A percentile compares a stretch with the other conserved stretches of the same genome.
Evolutionary conservation across 2,888 invertebrate genomes (phyloP).

Genomic region (Hermaeophaga mercurialis): DNA sequence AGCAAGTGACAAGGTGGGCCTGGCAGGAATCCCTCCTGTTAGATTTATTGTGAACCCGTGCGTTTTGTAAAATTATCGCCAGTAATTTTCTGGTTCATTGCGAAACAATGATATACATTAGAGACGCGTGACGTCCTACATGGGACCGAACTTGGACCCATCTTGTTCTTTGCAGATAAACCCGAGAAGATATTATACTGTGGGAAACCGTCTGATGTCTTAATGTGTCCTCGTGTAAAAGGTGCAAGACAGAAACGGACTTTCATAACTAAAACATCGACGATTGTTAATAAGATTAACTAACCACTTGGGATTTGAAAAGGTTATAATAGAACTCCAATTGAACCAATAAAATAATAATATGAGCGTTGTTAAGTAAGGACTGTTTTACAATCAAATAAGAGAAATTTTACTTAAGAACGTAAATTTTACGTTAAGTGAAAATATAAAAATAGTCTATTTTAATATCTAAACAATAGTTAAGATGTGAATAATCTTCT

Average conservation of each 20-base stretch:
- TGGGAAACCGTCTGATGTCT: slow-evolving; percentile 44
- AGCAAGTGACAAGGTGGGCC: slow-evolving; percentile 34
- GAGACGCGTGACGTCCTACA: slow-evolving; percentile 45
- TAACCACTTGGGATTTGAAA: too few relatives aligned
- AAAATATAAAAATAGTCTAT: too few relatives aligned
- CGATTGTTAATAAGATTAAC: too few relatives aligned
- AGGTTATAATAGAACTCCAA: too few relatives aligned
- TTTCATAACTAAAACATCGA: too few relatives aligned
- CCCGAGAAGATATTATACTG: slow-evolving; percentile 43
- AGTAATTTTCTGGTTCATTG: slow-evolving; percentile 47
- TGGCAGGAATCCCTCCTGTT: slow-evolving; percentile 28
- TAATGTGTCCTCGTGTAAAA: slow-evolving; percentile 38
- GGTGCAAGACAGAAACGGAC: background rate
- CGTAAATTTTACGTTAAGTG: too few relatives aligned
- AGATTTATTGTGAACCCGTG: slow-evolving; percentile 40
- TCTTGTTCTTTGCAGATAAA: slow-evolving; percentile 44
- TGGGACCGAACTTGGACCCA: slow-evolving; percentile 44
- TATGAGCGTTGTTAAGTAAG: too few relatives aligned
- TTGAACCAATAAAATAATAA: too few relatives aligned
- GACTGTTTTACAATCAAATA: too few relatives aligned
- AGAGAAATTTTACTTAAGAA: too few relatives aligned
- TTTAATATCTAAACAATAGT: too few relatives aligned
- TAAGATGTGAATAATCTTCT: too few relatives aligned
- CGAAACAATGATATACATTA: slow-evolving; percentile 46
- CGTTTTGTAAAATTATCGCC: slow-evolving; percentile 43